These are phyloP conservation scores for Andrena marginata DNA, from an alignment of 2,888 invertebrate species.

Conservation along the genomic window DNA sequence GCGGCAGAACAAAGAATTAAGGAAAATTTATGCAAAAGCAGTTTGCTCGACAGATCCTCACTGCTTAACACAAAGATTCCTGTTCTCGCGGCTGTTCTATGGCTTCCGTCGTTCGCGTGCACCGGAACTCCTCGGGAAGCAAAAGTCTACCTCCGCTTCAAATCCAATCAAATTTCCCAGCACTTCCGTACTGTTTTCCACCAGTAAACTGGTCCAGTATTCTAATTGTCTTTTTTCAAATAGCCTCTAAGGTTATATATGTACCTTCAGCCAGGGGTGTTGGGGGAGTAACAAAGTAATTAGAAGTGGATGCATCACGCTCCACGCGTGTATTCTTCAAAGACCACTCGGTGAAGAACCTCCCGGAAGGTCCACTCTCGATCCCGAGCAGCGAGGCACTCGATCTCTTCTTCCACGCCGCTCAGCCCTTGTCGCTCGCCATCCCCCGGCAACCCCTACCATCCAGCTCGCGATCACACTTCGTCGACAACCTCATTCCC, in stretches of 20 bases:
- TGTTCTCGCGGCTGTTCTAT: neutral
- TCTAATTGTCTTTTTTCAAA: no score
- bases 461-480: slow-evolving; percentile 60
- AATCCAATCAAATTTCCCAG: no score
- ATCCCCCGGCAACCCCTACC: neutral
- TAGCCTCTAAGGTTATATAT: no score
- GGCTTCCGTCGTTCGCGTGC: neutral
- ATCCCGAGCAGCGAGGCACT: neutral
- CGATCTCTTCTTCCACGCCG: neutral
- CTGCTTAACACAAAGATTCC: slow-evolving; percentile 15
- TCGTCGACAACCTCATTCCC: slow-evolving; percentile 52
- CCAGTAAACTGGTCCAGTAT: no score
- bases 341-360: neutral
- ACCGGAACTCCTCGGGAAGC: neutral
- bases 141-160: neutral
- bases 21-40: slow-evolving; percentile 48
- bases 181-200: no score
- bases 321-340: neutral
- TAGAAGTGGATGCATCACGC: neutral
- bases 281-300: neutral
- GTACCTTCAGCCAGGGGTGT: no score
- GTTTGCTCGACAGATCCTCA: slow-evolving; percentile 36
- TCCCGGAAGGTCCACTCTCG: neutral
- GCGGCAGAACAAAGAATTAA: slow-evolving; percentile 37
- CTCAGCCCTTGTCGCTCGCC: neutral